Conservation (phyloP, 64 coral and sea anemone genomes). For the Trachythela sp. region DNA sequence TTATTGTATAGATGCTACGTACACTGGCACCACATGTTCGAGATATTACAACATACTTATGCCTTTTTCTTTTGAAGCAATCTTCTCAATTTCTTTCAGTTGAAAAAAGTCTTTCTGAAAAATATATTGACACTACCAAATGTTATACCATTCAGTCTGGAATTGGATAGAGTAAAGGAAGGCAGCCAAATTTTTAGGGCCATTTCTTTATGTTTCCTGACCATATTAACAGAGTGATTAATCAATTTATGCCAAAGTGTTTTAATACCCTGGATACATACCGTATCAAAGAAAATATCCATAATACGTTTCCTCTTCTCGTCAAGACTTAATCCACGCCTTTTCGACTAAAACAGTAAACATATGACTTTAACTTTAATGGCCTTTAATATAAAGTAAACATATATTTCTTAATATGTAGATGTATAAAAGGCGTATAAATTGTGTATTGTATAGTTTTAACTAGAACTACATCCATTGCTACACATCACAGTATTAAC, state of each 20-base stretch:
- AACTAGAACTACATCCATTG: neutral
- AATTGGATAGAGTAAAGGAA: too few relatives aligned
- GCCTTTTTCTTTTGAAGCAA: slow-evolving; percentile 98
- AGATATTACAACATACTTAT: slow-evolving; percentile 98
- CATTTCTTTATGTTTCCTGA: too few relatives aligned
- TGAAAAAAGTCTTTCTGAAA: slow-evolving; percentile 97
- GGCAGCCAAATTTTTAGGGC: too few relatives aligned
- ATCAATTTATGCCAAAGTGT: neutral
- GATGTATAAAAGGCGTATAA: too few relatives aligned
- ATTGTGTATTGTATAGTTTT: too few relatives aligned
- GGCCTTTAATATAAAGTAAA: neutral
- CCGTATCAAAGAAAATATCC: slow-evolving; percentile 93
- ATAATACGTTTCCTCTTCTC: slow-evolving; percentile 86
- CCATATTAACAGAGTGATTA: too few relatives aligned
- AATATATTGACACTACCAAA: neutral
- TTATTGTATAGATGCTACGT: too few relatives aligned
- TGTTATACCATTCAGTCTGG: neutral
- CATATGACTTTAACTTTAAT: neutral
- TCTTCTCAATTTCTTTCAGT: slow-evolving; percentile 95
- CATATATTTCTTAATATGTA: too few relatives aligned
- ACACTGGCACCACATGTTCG: too few relatives aligned
- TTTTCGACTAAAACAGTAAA: slow-evolving; percentile 70
- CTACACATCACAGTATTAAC: neutral
- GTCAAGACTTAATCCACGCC: slow-evolving; percentile 86
- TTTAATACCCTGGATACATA: slow-evolving; percentile 22